Conservation (phyloP, 1,140 invertebrate species). For the Drosophila nigromelanica region DNA sequence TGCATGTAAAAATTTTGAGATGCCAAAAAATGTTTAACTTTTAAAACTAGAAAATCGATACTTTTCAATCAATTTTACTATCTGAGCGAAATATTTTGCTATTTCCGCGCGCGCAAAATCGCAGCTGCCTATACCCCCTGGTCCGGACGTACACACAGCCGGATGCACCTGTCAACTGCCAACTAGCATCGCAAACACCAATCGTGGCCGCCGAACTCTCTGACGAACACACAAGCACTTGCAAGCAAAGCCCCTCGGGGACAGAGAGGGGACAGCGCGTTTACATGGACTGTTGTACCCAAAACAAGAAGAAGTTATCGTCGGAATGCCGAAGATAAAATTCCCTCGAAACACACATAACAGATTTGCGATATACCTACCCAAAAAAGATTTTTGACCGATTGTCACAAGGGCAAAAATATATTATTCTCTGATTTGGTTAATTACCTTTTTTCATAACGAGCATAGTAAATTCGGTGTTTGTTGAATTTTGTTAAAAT, state of each 20-base stretch:
- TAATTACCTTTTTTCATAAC: too few species aligned
- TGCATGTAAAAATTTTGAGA: neutral
- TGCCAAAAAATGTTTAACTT: conserved; percentile 28
- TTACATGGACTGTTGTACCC: conserved; percentile 55
- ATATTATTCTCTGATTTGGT: too few species aligned
- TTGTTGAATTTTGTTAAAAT: too few species aligned
- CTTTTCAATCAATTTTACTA: conserved; percentile 69
- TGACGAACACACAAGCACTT: conserved; percentile 48
- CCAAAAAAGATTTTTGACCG: too few species aligned
- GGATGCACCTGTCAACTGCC: conserved; percentile 43
- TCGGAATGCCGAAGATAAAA: neutral
- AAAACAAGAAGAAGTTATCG: conserved; percentile 40
- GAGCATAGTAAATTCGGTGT: too few species aligned
- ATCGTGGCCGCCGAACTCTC: conserved; percentile 22
- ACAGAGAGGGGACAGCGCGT: conserved; percentile 36
- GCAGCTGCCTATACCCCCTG: conserved; percentile 7
- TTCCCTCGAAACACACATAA: neutral
- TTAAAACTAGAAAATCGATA: conserved; percentile 52
- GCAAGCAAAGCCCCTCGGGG: conserved; percentile 48
- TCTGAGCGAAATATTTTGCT: conserved; percentile 51
- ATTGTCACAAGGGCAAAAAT: too few species aligned
- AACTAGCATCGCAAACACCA: conserved; percentile 39
- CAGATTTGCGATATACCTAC: neutral
- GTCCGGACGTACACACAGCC: conserved; percentile 17
- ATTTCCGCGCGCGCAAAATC: conserved; percentile 15